Evolutionary conservation across 2,113 vertebrate genomes (phyloP).

Genomic region (Kobus ellipsiprymnus): DNA sequence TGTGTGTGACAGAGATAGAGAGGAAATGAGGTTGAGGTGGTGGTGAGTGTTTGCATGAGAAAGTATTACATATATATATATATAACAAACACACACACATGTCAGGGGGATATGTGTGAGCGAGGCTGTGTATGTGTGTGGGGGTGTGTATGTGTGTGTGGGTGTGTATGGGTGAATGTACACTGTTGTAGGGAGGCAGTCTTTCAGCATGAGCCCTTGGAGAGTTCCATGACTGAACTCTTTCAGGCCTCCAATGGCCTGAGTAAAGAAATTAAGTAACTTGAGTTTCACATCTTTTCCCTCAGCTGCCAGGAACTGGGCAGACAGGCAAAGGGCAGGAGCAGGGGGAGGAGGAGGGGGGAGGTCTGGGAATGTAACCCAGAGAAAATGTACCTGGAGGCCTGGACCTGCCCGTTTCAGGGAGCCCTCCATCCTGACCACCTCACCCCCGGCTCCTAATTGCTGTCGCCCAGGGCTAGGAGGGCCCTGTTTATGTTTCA

Average conservation of each 20-base stretch:
- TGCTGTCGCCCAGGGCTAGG: not conserved
- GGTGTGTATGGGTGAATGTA: not conserved
- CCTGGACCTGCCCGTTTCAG: not conserved
- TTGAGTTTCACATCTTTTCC: not conserved
- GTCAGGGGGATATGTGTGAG: rapidly evolving
- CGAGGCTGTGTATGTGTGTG: not conserved
- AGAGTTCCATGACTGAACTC: not conserved
- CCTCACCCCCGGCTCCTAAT: not conserved
- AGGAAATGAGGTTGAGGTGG: not conserved
- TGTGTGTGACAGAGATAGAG: too few relatives aligned
- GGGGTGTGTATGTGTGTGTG: not conserved
- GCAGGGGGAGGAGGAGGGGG: not conserved
- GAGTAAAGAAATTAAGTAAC: not conserved
- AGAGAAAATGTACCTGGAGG: not conserved
- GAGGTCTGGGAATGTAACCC: not conserved
- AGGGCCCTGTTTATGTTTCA: not conserved
- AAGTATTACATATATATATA: too few relatives aligned
- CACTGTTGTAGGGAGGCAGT: not conserved
- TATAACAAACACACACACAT: too few relatives aligned
- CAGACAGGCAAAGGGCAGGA: not conserved
- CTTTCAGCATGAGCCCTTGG: not conserved
- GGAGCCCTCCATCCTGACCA: not conserved
- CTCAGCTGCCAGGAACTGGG: not conserved
- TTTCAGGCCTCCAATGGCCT: not conserved
- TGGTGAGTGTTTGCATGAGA: not conserved